Evolutionary conservation across 2,888 invertebrate genomes (phyloP).

Genomic region (Trypoxylon attenuatum): DNA sequence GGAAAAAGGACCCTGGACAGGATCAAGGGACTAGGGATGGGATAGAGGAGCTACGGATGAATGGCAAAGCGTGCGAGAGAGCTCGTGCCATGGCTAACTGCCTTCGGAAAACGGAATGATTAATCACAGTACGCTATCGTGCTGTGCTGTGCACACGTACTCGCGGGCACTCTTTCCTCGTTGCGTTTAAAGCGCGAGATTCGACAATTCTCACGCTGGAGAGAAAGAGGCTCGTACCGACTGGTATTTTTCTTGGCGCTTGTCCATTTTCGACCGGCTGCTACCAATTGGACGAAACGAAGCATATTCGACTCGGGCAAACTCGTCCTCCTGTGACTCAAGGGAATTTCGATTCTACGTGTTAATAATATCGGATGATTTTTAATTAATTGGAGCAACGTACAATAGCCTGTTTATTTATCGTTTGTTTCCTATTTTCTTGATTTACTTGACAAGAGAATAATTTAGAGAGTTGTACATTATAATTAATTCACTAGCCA

Average conservation of each 20-base stretch:
- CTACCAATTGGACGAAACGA: conserved; percentile 26
- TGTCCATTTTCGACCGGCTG: conserved; percentile 45
- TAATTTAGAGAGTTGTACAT: too few relatives aligned
- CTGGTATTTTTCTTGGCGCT: conserved; percentile 51
- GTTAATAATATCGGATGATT: too few relatives aligned
- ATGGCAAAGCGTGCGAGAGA: too few relatives aligned
- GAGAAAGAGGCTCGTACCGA: conserved; percentile 58
- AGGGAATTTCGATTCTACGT: too few relatives aligned
- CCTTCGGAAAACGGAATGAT: conserved; percentile 55
- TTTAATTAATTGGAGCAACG: too few relatives aligned
- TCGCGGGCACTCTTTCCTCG: conserved; percentile 13
- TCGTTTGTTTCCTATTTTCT: too few relatives aligned
- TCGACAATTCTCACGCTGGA: conserved; percentile 53
- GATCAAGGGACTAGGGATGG: background rate
- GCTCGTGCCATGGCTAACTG: conserved; percentile 9
- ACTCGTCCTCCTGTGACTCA: background rate
- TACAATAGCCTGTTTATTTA: too few relatives aligned
- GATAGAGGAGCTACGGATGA: background rate
- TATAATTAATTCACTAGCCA: too few relatives aligned
- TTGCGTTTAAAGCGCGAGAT: conserved; percentile 46
- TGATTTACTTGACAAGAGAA: too few relatives aligned
- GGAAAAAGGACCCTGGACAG: conserved; percentile 26
- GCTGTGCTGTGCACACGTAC: conserved; percentile 9
- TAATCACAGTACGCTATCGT: conserved; percentile 49
- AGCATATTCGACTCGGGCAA: background rate